Percentiles rank a stretch among this genome's conserved stretches.
Evolutionary conservation across 2,888 invertebrate species (phyloP).

Genomic region (Adela reaumurella): DNA sequence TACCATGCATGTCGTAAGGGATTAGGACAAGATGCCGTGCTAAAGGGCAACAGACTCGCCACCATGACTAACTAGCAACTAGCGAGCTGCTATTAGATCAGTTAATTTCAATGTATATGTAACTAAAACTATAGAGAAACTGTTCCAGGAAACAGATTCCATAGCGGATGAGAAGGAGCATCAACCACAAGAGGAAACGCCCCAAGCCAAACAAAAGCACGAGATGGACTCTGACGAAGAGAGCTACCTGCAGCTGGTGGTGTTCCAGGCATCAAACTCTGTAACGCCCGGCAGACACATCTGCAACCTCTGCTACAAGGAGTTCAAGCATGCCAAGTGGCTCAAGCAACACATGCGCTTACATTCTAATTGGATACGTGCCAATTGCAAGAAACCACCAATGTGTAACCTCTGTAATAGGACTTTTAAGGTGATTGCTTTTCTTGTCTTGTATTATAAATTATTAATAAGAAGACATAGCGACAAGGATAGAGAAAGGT

Average conservation of each 20-base stretch:
- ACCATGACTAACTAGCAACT: too few species aligned
- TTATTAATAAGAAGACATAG: too few species aligned
- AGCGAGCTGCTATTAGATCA: too few species aligned
- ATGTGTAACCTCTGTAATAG: constrained; percentile 59
- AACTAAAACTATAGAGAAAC: background rate
- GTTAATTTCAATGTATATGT: too few species aligned
- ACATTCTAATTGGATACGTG: constrained; percentile 62
- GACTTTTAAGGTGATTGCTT: constrained; percentile 61
- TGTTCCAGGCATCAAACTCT: constrained; percentile 49
- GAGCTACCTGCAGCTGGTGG: constrained; percentile 41
- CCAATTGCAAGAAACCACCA: constrained; percentile 63
- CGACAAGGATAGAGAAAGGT: too few species aligned
- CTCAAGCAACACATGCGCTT: constrained; percentile 61
- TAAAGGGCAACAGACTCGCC: too few species aligned
- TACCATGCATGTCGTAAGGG: too few species aligned
- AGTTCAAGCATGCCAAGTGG: constrained; percentile 61
- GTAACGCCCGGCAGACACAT: constrained; percentile 56
- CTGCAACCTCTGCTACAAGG: constrained; percentile 61
- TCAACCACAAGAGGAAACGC: background rate
- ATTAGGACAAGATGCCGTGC: too few species aligned
- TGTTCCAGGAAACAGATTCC: background rate
- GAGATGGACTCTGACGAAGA: constrained; percentile 31
- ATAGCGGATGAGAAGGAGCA: background rate
- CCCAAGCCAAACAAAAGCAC: too few species aligned
- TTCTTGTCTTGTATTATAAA: too few species aligned